Percentiles rank a stretch among this genome's conserved stretches.
These are phyloP conservation scores for Porites lobata DNA, from an alignment of 92 coral and sea anemone species.

Conservation along the genomic window DNA sequence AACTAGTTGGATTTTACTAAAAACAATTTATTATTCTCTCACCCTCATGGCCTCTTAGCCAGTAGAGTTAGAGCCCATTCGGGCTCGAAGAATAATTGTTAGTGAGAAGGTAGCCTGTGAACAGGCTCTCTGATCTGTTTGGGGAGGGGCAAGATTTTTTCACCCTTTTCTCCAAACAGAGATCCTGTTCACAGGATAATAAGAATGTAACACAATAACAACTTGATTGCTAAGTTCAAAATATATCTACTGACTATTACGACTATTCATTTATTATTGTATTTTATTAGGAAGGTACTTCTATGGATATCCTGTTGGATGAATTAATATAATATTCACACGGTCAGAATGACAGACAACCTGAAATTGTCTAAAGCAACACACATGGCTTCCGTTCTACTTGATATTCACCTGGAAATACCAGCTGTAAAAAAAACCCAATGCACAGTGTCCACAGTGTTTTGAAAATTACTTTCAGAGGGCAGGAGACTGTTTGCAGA, in stretches of 20 bases:
- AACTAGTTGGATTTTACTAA: too few relatives aligned
- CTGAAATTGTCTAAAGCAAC: conserved; percentile 36
- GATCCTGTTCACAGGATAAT: not conserved
- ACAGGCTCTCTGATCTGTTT: not conserved
- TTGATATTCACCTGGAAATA: too few relatives aligned
- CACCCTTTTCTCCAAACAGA: too few relatives aligned
- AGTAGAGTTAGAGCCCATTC: not conserved
- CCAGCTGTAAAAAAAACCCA: conserved; percentile 30
- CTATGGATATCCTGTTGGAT: conserved; percentile 42
- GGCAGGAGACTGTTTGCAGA: conserved; percentile 18
- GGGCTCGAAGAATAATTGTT: not conserved
- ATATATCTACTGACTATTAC: conserved; percentile 18
- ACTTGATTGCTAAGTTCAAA: conserved; percentile 11
- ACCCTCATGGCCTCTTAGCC: too few relatives aligned
- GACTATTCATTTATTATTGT: not conserved
- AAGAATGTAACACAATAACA: conserved; percentile 8
- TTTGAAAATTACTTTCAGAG: conserved; percentile 5
- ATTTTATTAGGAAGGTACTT: not conserved
- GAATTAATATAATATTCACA: conserved; percentile 65
- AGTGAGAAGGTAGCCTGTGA: conserved; percentile 10
- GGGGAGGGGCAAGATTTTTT: conserved; percentile 15
- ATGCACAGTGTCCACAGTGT: conserved; percentile 33
- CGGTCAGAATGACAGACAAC: conserved; percentile 41
- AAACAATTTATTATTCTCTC: too few relatives aligned
- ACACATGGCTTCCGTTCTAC: conserved; percentile 67